Evolutionary conservation across 2,113 vertebrate species (phyloP).

Genomic region (Acrocephalus kingi): DNA sequence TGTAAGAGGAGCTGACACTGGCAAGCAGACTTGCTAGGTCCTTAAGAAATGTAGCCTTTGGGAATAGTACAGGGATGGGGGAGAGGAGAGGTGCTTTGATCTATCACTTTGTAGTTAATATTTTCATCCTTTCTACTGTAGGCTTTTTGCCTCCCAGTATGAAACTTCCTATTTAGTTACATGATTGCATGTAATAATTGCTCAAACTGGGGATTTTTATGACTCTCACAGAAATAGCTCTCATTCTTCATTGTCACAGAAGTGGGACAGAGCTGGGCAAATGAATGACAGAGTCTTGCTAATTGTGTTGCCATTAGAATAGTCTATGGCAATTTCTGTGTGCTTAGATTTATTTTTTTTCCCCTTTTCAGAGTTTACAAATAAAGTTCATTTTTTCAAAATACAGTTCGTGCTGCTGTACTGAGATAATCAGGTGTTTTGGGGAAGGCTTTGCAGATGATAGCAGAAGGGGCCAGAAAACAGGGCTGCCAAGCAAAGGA

Average conservation of each 20-base stretch:
- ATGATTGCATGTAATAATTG: conserved; percentile 22
- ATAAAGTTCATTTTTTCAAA: background rate
- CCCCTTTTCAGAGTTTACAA: background rate
- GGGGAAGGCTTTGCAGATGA: background rate
- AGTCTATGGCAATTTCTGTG: background rate
- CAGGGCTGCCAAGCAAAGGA: background rate
- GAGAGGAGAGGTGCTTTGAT: conserved; percentile 16
- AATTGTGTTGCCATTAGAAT: background rate
- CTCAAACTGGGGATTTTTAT: background rate
- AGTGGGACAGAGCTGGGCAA: background rate
- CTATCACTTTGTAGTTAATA: conserved; percentile 39
- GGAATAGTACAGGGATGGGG: background rate
- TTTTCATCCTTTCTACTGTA: background rate
- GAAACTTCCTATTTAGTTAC: conserved; percentile 15
- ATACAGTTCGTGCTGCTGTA: background rate
- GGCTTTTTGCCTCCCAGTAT: conserved; percentile 41
- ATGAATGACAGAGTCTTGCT: background rate
- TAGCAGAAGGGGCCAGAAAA: background rate
- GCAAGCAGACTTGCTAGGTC: conserved; percentile 1
- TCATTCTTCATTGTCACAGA: background rate
- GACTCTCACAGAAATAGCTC: background rate
- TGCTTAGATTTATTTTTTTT: background rate
- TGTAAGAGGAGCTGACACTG: background rate
- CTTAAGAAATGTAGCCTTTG: background rate
- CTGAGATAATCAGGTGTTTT: background rate